Percentiles rank a stretch among this genome's conserved stretches.
Conservation (phyloP, 2,888 invertebrate species). For the Polyommatus iphigenia region DNA sequence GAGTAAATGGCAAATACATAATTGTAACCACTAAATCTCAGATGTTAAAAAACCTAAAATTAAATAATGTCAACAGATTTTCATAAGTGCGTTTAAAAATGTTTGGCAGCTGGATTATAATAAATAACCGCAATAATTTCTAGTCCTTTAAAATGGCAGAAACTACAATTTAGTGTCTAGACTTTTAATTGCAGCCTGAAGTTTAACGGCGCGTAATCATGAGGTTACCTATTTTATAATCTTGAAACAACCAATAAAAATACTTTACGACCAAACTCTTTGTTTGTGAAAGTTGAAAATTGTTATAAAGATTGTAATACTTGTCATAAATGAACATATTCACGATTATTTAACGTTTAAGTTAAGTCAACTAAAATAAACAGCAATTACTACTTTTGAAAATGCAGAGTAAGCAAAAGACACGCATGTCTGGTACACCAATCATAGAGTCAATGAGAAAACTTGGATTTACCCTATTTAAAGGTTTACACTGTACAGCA, state of each 20-base stretch:
- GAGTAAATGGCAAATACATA: background rate
- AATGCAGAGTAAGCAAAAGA: background rate
- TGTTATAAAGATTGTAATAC: background rate
- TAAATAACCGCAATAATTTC: background rate
- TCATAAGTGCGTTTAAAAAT: background rate
- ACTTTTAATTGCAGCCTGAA: slow-evolving; percentile 2
- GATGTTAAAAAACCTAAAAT: background rate
- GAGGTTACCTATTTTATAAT: slow-evolving; percentile 21
- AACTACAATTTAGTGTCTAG: slow-evolving; percentile 23
- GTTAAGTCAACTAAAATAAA: no score
- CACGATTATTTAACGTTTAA: background rate
- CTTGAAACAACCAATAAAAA: slow-evolving; percentile 19
- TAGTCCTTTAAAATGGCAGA: slow-evolving; percentile 4
- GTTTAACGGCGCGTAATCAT: slow-evolving; percentile 14
- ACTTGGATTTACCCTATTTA: background rate
- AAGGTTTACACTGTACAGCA: background rate
- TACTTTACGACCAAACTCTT: slow-evolving; percentile 17
- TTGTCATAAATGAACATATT: background rate
- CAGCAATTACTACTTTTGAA: background rate
- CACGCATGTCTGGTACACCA: background rate
- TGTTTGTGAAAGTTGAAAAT: background rate
- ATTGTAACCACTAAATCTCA: background rate
- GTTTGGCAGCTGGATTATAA: background rate
- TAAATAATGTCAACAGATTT: background rate
- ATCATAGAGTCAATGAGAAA: background rate